Base-by-base conservation (phyloP, 2,797 vertebrate genomes). In the Lithobates pipiens region DNA sequence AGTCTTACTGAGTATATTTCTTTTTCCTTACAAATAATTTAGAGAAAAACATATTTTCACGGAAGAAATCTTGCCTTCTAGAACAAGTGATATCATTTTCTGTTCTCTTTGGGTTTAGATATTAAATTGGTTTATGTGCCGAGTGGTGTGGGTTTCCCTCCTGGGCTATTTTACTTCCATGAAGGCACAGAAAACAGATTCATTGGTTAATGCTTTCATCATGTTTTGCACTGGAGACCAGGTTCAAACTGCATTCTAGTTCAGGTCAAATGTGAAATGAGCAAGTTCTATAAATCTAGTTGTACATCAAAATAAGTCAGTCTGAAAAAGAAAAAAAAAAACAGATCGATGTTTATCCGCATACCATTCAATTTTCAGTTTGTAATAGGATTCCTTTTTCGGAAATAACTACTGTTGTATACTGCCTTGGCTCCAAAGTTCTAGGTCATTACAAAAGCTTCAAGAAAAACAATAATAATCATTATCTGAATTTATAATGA, bases 251-350 rank as follows among this genome's bases (percentile, higher is more conserved):
- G 76, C 13, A 70, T 72, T 78, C 82, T 72, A 68, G 69, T 80
- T 65, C 18, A 79, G 83, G 83, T 73, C 76, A 85, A 73, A 79
- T 46, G 70, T 85, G 54, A 74, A 79, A 73, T 50, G 57, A 80
- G 57, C 73, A 13, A 46, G 54, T 54, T 79, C 50, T 29, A 79
- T 44, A 73, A 79, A 79, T 73, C 69, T 80, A 85, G 18, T 73
- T 73, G 69, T 79, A 73, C 54, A 67, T 72, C 77, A 44, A 25
- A 54, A 15, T 11, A 67, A 54, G 70, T 67, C 57, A 79, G 16
- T 85, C 42, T 32, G 23, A n/a, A 21, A 25, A 67, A 65, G 23
- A n/a, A 21, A 25, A 67, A 65, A 57, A 85, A 44, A 50, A 46
- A 36, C 36, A n/a, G 39, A 46, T 74, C 54, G 42, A 68, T 69